A percentile compares a stretch with the other conserved stretches of the same genome.
These are phyloP conservation scores for Esox masquinongy DNA, from an alignment of 2,797 vertebrate species.

Conservation along the genomic window DNA sequence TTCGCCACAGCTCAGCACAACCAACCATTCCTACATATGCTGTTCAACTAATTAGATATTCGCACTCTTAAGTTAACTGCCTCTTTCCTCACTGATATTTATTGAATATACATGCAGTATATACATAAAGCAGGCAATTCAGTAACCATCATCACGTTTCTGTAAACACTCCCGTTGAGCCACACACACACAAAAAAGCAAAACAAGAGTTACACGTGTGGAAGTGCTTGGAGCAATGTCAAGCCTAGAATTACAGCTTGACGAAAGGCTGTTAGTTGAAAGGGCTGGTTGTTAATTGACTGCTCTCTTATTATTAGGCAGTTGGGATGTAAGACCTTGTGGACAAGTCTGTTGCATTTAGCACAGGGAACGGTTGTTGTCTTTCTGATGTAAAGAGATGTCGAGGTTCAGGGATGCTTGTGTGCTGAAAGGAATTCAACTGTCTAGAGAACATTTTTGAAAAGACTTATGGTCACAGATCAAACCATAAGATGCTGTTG, in stretches of 20 bases:
- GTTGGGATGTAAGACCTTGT: background rate
- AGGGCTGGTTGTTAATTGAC: background rate
- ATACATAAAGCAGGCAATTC: too few species aligned
- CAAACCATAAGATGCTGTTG: background rate
- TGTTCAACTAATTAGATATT: slow-evolving; percentile 45
- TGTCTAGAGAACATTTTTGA: background rate
- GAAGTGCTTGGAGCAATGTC: background rate
- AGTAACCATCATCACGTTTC: background rate
- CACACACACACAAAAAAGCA: slow-evolving; percentile 18
- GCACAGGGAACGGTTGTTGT: background rate
- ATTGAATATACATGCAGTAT: background rate
- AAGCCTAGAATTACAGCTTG: background rate
- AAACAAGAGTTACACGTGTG: too few species aligned
- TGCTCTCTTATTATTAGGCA: background rate
- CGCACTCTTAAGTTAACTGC: slow-evolving; percentile 35
- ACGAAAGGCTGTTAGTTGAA: background rate
- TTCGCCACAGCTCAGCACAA: background rate
- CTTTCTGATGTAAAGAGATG: background rate
- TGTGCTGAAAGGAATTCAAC: background rate
- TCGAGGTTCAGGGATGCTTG: background rate
- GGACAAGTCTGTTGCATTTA: background rate
- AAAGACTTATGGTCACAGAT: background rate
- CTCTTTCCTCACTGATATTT: slow-evolving; percentile 41
- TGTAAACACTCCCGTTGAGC: background rate
- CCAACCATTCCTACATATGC: background rate